Base-by-base conservation (phyloP, 2,113 vertebrate species). In the Nothoprocta pentlandii region DNA sequence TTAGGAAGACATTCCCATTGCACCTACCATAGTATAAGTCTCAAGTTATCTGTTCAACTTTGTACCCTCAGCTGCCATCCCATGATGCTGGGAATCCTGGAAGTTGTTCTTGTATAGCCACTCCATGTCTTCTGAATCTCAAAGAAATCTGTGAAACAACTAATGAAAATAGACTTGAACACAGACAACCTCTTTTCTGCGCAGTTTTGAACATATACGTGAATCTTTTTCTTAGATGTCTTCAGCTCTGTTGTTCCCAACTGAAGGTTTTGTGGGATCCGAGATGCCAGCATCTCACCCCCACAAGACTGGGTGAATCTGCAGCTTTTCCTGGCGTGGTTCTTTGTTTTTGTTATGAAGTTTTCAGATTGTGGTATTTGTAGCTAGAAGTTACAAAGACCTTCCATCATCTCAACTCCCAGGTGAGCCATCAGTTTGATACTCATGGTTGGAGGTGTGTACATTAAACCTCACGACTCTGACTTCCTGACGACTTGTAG, bases 271-370 rank as follows among this genome's bases (percentile, higher is more conserved):
- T 63, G 26, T 83, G 61, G 5, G 7, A 4, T 67, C 61, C 70
- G 68, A 70, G 30, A 34, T 67, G 21, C 21, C 44, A 73, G 17
- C 47, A 62, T 44, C 36, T 63, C 15, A 30, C 23, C 5, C 82
- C 36, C 17, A 28, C 8, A 3, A 2, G 2, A 9, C 0, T 46
- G 9, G 3, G 2, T 70, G n/a, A 80, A 19, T 54, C 64, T 51
- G 23, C 7, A 8, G 30, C 51, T 75, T 95, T 87, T 85, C 11
- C 36, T 86, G 36, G 10, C 49, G 15, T 12, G 44, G 22, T 39
- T 17, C 7, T 63, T 68, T 32, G 17, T 30, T 46, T 36, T 8
- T 10, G 6, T 42, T 44, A 44, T 51, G 12, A 22, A 73, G 7
- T 41, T 89, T 79, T 87, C 39, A 47, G 19, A 79, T 85, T 26